These are phyloP conservation scores for Chionoecetes opilio DNA, from an alignment of 1,140 invertebrate species.

Conservation along the genomic window DNA sequence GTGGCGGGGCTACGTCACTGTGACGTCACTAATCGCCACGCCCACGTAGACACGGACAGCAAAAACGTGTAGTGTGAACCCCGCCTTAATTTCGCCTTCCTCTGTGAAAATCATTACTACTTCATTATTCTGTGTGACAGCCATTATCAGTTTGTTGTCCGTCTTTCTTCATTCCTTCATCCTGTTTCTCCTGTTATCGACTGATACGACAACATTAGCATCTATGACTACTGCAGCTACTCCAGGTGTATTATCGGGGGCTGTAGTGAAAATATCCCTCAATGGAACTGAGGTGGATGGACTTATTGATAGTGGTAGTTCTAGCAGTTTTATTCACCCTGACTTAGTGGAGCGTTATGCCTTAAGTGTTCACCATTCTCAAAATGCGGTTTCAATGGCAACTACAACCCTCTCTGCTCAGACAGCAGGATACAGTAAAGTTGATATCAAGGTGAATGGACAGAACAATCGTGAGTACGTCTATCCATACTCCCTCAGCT, in stretches of 20 bases:
- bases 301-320: constrained; percentile 51
- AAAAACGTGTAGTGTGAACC: too few relatives aligned
- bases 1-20: too few relatives aligned
- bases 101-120: too few relatives aligned
- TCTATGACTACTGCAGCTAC: constrained; percentile 14
- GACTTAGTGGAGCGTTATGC: constrained; percentile 42
- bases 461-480: constrained; percentile 35
- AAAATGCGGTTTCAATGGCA: constrained; percentile 60
- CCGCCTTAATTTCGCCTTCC: too few relatives aligned
- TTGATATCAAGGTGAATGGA: constrained; percentile 63
- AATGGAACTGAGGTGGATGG: constrained; percentile 21
- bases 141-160: too few relatives aligned
- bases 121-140: too few relatives aligned
- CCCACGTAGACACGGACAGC: too few relatives aligned
- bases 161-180: too few relatives aligned
- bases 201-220: too few relatives aligned
- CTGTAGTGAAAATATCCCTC: constrained; percentile 36
- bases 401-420: constrained; percentile 42
- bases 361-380: constrained; percentile 13
- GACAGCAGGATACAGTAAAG: constrained; percentile 52
- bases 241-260: background rate
- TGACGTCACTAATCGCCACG: too few relatives aligned
- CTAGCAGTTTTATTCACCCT: constrained; percentile 37
- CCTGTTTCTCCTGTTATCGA: too few relatives aligned
- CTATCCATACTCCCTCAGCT: constrained; percentile 53